Evolutionary conservation across 2,888 invertebrate species (phyloP).

Genomic region (Tetramorium bicarinatum): DNA sequence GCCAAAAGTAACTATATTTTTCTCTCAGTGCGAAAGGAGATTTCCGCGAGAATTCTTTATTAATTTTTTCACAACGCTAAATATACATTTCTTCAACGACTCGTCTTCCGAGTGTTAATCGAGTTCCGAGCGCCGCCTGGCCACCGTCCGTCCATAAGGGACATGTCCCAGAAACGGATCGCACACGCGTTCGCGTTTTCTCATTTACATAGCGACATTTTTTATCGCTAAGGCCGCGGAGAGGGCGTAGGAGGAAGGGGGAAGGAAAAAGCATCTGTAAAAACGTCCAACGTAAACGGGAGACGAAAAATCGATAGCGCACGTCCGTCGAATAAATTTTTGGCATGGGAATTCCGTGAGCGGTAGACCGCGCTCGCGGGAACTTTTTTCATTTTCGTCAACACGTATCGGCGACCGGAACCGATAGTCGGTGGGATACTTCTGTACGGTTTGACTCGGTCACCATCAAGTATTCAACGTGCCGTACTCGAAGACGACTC

Average conservation of each 20-base stretch:
- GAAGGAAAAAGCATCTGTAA: not conserved
- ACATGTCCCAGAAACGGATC: constrained; percentile 8
- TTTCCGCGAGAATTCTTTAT: no score
- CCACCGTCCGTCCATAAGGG: not conserved
- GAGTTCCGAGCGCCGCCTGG: not conserved
- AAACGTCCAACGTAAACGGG: not conserved
- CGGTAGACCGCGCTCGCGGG: not conserved
- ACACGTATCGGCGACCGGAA: not conserved
- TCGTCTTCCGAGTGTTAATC: not conserved
- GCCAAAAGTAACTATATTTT: no score
- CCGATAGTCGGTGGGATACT: not conserved
- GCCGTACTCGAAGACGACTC: constrained; percentile 36
- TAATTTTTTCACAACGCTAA: not conserved
- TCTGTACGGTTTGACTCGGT: not conserved
- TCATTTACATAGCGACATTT: constrained; percentile 38
- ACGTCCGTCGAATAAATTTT: constrained; percentile 23
- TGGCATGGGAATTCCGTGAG: constrained; percentile 11
- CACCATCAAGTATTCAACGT: constrained; percentile 54
- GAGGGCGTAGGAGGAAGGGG: no score
- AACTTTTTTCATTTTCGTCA: constrained; percentile 48
- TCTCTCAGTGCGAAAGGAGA: no score
- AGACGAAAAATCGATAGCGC: constrained; percentile 42
- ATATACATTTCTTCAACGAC: not conserved
- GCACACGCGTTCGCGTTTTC: constrained; percentile 1
- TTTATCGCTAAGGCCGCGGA: not conserved